phyloP scores from a whole-genome alignment of 2,113 vertebrate genomes.

The Artemisiospiza belli region DNA sequence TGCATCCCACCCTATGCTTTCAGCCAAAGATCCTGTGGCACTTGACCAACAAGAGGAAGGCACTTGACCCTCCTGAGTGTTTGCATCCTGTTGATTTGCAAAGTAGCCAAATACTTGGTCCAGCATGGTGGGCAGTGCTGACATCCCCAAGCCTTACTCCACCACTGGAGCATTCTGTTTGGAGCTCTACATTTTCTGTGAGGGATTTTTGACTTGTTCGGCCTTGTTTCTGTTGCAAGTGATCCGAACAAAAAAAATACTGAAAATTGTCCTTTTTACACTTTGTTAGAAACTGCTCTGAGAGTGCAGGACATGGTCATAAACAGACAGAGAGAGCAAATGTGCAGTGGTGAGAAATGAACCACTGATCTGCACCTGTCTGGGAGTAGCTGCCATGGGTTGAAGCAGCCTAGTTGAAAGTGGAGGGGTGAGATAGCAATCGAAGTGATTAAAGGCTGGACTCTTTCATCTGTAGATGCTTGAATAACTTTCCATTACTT shows the following conservation, averaged over 20 bases:
- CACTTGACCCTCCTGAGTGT: conserved; percentile 32
- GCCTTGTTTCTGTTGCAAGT: background rate
- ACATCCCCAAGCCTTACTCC: background rate
- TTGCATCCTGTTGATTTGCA: background rate
- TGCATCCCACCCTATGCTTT: background rate
- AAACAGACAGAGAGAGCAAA: background rate
- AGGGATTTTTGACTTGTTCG: background rate
- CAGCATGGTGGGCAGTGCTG: rapidly evolving
- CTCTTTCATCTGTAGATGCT: background rate
- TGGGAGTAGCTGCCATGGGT: background rate
- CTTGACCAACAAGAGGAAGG: conserved; percentile 15
- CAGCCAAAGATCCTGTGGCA: background rate
- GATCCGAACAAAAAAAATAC: background rate
- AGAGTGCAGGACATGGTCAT: background rate
- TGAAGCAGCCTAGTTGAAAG: background rate
- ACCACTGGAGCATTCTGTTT: rapidly evolving
- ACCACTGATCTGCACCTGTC: background rate
- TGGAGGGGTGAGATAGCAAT: background rate
- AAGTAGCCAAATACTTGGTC: background rate
- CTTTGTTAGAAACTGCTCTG: background rate
- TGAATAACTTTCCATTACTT: conserved; percentile 2
- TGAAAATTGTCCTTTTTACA: background rate
- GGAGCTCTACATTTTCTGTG: background rate
- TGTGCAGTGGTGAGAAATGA: background rate
- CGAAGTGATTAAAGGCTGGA: background rate